Evolutionary conservation across 2,888 invertebrate genomes (phyloP).

Genomic region (Acholoe squamosa): DNA sequence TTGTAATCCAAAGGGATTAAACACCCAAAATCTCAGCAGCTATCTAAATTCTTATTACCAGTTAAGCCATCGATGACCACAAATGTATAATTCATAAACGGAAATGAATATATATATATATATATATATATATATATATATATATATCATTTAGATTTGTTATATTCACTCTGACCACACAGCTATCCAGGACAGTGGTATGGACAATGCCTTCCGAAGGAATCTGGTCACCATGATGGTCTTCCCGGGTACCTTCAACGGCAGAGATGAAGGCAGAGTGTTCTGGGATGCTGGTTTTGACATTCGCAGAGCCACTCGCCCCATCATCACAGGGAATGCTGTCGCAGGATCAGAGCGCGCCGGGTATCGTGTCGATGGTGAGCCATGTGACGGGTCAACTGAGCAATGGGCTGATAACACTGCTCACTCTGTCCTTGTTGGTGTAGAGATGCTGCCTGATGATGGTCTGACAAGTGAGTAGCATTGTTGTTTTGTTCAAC

Average conservation of each 20-base stretch:
- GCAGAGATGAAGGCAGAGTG: conserved; percentile 72
- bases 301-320: conserved; percentile 65
- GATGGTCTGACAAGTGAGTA: conserved; percentile 1
- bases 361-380: conserved; percentile 67
- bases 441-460: conserved; percentile 6
- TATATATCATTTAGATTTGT: too few species aligned
- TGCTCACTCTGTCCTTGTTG: conserved; percentile 52
- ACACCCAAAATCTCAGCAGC: too few species aligned
- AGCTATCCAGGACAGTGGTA: conserved; percentile 73
- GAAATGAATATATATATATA: too few species aligned
- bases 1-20: too few species aligned
- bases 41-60: too few species aligned
- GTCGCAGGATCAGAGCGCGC: conserved; percentile 76
- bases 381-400: conserved; percentile 60
- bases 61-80: not conserved
- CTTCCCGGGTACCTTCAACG: conserved; percentile 76
- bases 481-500: too few species aligned
- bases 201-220: conserved; percentile 66
- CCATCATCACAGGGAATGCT: conserved; percentile 72
- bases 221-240: conserved; percentile 76
- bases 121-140: too few species aligned
- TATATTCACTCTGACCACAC: not conserved
- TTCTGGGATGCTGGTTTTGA: conserved; percentile 74
- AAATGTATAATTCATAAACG: too few species aligned
- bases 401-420: conserved; percentile 51